Evolutionary conservation across 1,140 invertebrate species (phyloP), one percentile per base, ranked within the genome.

Genomic region (Druon quercuslanigerum): DNA sequence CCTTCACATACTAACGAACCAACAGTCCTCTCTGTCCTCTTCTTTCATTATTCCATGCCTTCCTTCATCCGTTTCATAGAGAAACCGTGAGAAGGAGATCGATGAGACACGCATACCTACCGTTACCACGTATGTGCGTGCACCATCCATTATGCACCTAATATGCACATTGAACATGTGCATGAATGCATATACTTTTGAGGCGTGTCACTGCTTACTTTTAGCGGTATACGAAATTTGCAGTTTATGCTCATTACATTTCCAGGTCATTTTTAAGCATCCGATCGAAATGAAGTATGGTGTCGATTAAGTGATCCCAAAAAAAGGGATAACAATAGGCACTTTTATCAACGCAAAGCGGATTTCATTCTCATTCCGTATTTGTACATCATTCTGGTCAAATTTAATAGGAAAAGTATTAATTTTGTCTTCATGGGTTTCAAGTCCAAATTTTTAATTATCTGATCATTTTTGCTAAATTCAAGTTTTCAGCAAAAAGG

Each of bases 31-130:
- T 66, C 40, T 66, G 60, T 66, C 60, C 60, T 66, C 76, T 81
- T 80, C 73, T 81, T 83, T 80, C 82, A 80, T 82, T 82, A 70
- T 52, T 19, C 75, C 73, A 76, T 60, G 80, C 40, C 73, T 70
- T 79, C 74, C 77, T 81, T 74, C 77, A 72, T 79, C 76, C 79
- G 77, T 78, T 40, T 77, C 82, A 56, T 78, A 75, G 87, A 85
- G 88, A 88, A 89, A 88, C 86, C 87, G 88, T 88, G 87, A 89
- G 87, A 88, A 88, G 86, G 81, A 82, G 87, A 89, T 86, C 87
- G 83, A 89, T 89, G 83, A 85, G 78, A 73, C 76, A 81, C 79
- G 80, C 75, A 81, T 75, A 71, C 75, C 76, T 71, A 74, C 79
- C 60, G 60, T 66, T 66, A 66, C 60, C 60, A 20, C 60, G 60